phyloP scores from a whole-genome alignment of 2,888 invertebrate genomes.

The Ectemnius continuus region DNA sequence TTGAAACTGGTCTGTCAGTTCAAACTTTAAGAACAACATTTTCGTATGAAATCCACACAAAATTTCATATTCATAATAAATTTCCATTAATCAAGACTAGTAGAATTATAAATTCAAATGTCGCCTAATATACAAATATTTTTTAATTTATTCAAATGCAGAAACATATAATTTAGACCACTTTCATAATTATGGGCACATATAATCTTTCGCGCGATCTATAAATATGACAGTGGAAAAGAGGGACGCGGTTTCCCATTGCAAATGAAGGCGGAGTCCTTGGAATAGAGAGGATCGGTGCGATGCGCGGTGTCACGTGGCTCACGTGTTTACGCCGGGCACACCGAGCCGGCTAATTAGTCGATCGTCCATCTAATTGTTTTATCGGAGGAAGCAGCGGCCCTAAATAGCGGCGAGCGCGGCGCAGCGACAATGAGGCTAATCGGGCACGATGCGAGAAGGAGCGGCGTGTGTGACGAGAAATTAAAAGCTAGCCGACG shows the following conservation, averaged over 20 bases:
- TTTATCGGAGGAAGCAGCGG: conserved; percentile 32
- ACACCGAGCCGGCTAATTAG: conserved; percentile 42
- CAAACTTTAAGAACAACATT: too few relatives aligned
- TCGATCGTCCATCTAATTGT: conserved; percentile 49
- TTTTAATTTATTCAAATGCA: too few relatives aligned
- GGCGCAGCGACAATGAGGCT: conserved; percentile 34
- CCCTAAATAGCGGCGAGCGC: conserved; percentile 33
- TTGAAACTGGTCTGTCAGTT: too few relatives aligned
- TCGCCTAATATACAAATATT: too few relatives aligned
- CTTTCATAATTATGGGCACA: too few relatives aligned
- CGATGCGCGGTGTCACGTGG: conserved; percentile 41
- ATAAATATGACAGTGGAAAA: too few relatives aligned
- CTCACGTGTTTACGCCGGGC: conserved; percentile 47
- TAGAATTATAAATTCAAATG: too few relatives aligned
- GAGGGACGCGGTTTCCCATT: conserved; percentile 15
- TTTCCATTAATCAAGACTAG: too few relatives aligned
- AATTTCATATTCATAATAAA: too few relatives aligned
- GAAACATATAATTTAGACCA: too few relatives aligned
- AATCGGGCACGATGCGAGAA: conserved; percentile 36
- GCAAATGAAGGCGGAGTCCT: conserved; percentile 27
- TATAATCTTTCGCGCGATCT: too few relatives aligned
- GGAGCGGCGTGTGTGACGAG: conserved; percentile 28
- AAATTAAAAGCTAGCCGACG: conserved; percentile 26
- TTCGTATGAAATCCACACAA: too few relatives aligned
- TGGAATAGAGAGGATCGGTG: not conserved